These are phyloP conservation scores for Acleris literana DNA, from an alignment of 2,888 invertebrate species.

Conservation along the genomic window DNA sequence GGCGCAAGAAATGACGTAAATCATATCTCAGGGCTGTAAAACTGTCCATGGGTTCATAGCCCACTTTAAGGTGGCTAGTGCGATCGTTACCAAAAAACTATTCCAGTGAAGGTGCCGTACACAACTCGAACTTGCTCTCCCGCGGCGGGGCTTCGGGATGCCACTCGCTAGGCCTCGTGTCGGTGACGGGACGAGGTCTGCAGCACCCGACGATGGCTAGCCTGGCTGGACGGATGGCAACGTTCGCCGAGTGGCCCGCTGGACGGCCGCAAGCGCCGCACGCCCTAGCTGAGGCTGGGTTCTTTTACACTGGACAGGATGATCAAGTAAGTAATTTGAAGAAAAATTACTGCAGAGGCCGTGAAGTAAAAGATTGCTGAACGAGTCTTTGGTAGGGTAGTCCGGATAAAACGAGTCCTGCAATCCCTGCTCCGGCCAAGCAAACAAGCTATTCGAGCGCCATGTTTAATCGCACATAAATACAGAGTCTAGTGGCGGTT, in stretches of 20 bases:
- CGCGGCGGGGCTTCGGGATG: slow-evolving; percentile 57
- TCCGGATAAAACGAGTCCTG: no score
- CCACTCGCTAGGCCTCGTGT: slow-evolving; percentile 69
- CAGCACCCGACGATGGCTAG: slow-evolving; percentile 87
- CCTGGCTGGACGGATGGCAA: slow-evolving; percentile 85
- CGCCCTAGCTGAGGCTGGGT: slow-evolving; percentile 92
- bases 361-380: no score
- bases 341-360: no score
- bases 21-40: no score
- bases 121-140: slow-evolving; percentile 66
- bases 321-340: slow-evolving; percentile 81
- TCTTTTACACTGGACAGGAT: slow-evolving; percentile 90
- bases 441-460: no score
- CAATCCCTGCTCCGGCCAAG: no score
- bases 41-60: no score
- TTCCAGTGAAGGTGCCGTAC: slow-evolving; percentile 67
- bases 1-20: no score
- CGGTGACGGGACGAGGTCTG: slow-evolving; percentile 59
- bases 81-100: background rate
- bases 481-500: no score
- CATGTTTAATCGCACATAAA: no score
- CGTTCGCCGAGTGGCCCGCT: slow-evolving; percentile 90
- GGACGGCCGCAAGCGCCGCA: slow-evolving; percentile 89
- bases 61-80: no score
- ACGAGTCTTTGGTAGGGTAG: no score